phyloP scores from a whole-genome alignment of 2,888 invertebrate species.

The Hemithea aestivaria region DNA sequence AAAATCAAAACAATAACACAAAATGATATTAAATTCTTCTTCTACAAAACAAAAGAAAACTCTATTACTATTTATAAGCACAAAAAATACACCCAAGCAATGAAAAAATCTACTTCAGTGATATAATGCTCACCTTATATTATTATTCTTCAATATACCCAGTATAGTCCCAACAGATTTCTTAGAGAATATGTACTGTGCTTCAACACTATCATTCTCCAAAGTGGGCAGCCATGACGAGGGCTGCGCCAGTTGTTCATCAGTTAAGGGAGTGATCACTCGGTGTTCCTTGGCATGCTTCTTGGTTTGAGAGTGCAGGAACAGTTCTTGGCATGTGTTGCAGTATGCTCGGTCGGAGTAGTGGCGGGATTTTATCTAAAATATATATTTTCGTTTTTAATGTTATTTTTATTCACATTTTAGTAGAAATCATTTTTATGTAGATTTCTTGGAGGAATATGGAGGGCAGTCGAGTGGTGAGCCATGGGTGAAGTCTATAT shows the following conservation, averaged over 20 bases:
- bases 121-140: slow-evolving; percentile 71
- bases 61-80: too few relatives aligned
- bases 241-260: slow-evolving; percentile 80
- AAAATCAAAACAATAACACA: too few relatives aligned
- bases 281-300: slow-evolving; percentile 80
- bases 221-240: slow-evolving; percentile 84
- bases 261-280: slow-evolving; percentile 70
- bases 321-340: slow-evolving; percentile 80
- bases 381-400: not conserved
- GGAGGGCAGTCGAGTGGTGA: not conserved
- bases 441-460: too few relatives aligned
- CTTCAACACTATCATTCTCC: slow-evolving; percentile 88
- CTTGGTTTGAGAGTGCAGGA: slow-evolving; percentile 49
- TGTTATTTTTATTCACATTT: too few relatives aligned
- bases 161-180: slow-evolving; percentile 82
- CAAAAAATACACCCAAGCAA: too few relatives aligned
- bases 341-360: slow-evolving; percentile 80
- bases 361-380: slow-evolving; percentile 62
- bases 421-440: too few relatives aligned
- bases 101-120: too few relatives aligned
- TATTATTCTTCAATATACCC: slow-evolving; percentile 78
- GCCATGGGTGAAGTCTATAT: too few relatives aligned
- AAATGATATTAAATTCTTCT: too few relatives aligned
- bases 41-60: too few relatives aligned
- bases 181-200: slow-evolving; percentile 91